A percentile compares a stretch with the other conserved stretches of the same genome.
These are phyloP conservation scores for Mus spicilegus DNA, from an alignment of 2,113 vertebrate genomes.

Conservation along the genomic window DNA sequence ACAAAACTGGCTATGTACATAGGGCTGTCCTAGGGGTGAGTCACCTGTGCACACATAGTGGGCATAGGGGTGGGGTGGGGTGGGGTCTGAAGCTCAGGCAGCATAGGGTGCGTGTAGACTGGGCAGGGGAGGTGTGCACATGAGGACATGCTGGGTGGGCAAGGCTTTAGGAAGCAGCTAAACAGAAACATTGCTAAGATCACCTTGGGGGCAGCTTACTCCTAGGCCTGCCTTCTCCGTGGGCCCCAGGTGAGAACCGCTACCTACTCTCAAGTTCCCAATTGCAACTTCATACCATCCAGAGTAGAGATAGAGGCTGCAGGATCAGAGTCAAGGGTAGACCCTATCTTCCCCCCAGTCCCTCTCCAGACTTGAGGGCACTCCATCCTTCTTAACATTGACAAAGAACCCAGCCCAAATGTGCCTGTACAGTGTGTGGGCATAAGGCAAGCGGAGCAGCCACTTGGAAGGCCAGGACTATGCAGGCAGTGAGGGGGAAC, in stretches of 20 bases:
- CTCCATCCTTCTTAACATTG: neutral
- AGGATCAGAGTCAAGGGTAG: neutral
- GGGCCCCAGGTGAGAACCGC: neutral
- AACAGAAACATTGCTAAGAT: neutral
- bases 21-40: conserved; percentile 27
- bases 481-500: conserved; percentile 16
- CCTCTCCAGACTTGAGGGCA: neutral
- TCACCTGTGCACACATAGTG: neutral
- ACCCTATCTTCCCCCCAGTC: neutral
- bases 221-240: neutral
- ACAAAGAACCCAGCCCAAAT: neutral
- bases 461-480: neutral
- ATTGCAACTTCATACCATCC: neutral
- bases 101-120: neutral
- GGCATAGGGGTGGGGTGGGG: neutral
- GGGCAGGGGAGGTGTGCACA: neutral
- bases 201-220: neutral
- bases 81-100: neutral
- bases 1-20: conserved; percentile 75
- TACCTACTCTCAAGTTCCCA: neutral
- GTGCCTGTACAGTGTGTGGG: neutral
- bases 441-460: conserved; percentile 9
- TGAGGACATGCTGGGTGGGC: neutral
- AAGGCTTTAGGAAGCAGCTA: neutral
- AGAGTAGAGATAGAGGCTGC: neutral